These are phyloP conservation scores for Pseudochirops corinnae DNA, from an alignment of 2,797 vertebrate species.

Conservation along the genomic window DNA sequence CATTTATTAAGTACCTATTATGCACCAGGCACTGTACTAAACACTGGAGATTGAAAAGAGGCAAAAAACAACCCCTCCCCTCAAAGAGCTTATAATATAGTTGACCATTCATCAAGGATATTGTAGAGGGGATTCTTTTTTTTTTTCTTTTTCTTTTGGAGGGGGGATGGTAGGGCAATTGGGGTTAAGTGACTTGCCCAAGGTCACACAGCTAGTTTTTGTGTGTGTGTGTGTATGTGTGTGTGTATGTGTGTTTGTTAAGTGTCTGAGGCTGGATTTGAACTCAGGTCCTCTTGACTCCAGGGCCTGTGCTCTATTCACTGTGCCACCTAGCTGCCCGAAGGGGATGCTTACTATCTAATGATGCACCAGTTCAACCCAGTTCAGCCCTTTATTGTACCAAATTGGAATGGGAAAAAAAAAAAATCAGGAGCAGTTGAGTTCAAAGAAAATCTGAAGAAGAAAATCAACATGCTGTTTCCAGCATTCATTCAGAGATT, in stretches of 20 bases:
- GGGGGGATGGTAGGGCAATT: too few species aligned
- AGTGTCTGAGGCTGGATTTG: too few species aligned
- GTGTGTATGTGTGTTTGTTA: too few species aligned
- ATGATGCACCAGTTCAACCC: neutral
- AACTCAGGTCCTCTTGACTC: too few species aligned
- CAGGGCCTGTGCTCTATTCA: too few species aligned
- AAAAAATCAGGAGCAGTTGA: constrained; percentile 13
- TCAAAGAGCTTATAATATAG: neutral
- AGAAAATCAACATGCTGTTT: neutral
- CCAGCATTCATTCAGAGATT: constrained; percentile 2
- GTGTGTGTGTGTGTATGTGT: too few species aligned
- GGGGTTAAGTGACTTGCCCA: too few species aligned
- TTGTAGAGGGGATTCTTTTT: neutral
- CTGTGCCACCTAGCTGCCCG: too few species aligned
- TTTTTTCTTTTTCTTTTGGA: too few species aligned
- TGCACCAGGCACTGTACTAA: neutral
- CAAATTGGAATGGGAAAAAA: constrained; percentile 22
- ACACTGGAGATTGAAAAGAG: neutral
- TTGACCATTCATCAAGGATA: neutral
- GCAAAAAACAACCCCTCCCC: neutral
- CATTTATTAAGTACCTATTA: neutral
- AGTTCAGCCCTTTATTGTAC: neutral
- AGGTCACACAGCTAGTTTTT: too few species aligned
- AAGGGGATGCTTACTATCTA: neutral
- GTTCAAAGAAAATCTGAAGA: neutral